phyloP scores from a whole-genome alignment of 53 echinoderm and acorn worm species.

The Astropecten irregularis region DNA sequence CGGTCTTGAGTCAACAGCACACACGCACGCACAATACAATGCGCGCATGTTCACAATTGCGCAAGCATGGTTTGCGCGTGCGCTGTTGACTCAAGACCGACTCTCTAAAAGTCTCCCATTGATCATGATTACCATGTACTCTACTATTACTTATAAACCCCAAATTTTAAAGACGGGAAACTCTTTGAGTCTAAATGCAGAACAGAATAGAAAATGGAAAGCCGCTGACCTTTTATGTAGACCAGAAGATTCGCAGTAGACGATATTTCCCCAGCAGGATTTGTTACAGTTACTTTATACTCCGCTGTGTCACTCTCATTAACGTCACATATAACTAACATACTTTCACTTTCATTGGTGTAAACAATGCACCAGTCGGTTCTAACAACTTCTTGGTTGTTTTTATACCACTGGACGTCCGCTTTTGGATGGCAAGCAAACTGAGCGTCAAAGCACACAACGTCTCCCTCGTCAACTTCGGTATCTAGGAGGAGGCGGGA shows the following conservation, averaged over 20 bases:
- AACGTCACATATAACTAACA: conserved; percentile 90
- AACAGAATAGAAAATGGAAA: too few relatives aligned
- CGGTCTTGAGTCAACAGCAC: too few relatives aligned
- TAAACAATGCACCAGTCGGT: conserved; percentile 76
- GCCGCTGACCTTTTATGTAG: conserved; percentile 85
- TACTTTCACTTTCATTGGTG: conserved; percentile 68
- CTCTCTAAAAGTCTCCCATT: too few relatives aligned
- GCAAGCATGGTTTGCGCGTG: too few relatives aligned
- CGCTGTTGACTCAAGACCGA: too few relatives aligned
- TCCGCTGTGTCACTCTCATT: conserved; percentile 71
- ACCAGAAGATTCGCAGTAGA: conserved; percentile 76
- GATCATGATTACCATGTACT: too few relatives aligned
- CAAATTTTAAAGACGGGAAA: too few relatives aligned
- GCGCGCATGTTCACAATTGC: too few relatives aligned
- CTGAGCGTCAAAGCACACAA: conserved; percentile 85
- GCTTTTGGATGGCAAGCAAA: conserved; percentile 84
- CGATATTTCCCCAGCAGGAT: conserved; percentile 65
- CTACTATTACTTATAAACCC: too few relatives aligned
- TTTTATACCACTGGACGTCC: conserved; percentile 81
- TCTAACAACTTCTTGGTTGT: conserved; percentile 52
- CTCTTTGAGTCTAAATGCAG: too few relatives aligned
- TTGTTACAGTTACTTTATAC: conserved; percentile 79
- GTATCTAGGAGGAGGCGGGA: conserved; percentile 81
- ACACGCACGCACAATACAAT: too few relatives aligned
- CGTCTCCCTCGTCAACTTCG: conserved; percentile 90